Percentiles rank a stretch among this genome's conserved stretches.
These are phyloP conservation scores for Luperina nickerlii DNA, from an alignment of 2,888 invertebrate genomes.

Conservation along the genomic window DNA sequence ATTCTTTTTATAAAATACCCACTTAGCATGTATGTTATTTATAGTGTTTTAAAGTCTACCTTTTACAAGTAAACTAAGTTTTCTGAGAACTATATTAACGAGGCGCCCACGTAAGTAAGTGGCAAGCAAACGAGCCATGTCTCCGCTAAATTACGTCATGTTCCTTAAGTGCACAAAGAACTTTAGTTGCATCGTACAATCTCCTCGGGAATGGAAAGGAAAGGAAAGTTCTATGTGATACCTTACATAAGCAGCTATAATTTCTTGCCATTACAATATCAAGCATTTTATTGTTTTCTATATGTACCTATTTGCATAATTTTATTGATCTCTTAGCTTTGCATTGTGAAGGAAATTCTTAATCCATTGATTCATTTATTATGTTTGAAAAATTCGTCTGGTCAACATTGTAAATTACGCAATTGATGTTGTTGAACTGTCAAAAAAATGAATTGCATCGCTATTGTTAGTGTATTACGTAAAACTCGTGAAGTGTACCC, in stretches of 20 bases:
- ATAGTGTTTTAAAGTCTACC: background rate
- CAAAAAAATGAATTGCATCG: background rate
- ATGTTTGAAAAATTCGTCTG: background rate
- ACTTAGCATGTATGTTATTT: background rate
- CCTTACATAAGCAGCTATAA: background rate
- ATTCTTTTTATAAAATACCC: background rate
- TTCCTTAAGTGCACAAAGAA: conserved; percentile 37
- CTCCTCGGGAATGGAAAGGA: background rate
- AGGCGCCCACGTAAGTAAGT: conserved; percentile 30
- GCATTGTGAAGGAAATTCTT: background rate
- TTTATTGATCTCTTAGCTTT: background rate
- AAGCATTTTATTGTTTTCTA: background rate
- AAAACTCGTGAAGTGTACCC: background rate
- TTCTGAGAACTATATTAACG: conserved; percentile 17
- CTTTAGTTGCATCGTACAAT: conserved; percentile 13
- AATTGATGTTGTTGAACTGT: background rate
- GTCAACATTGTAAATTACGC: background rate
- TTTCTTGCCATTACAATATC: background rate
- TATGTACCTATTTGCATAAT: too few species aligned
- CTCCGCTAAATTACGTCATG: conserved; percentile 12
- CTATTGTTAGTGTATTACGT: too few species aligned
- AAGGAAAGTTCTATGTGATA: background rate
- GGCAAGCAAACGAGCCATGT: conserved; percentile 27
- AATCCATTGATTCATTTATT: background rate
- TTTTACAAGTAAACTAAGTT: conserved; percentile 1